These are phyloP conservation scores for Pseudomyrmex cubaensis DNA, from an alignment of 1,140 invertebrate genomes.

Conservation along the genomic window DNA sequence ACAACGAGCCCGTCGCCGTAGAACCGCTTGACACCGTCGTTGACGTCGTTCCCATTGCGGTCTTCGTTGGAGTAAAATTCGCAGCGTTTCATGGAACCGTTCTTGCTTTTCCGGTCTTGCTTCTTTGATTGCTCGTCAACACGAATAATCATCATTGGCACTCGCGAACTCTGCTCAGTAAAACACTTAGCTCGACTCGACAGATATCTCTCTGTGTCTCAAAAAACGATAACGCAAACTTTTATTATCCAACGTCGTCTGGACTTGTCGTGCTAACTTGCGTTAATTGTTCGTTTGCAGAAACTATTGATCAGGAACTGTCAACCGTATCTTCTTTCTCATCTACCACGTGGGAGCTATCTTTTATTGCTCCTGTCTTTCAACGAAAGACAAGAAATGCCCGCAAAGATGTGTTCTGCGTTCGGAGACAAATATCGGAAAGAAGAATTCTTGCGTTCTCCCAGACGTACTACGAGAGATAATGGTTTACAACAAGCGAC, in stretches of 20 bases:
- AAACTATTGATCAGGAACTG: neutral
- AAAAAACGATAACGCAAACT: conserved; percentile 4
- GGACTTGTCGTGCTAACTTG: neutral
- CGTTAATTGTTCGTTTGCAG: neutral
- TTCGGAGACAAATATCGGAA: too few relatives aligned
- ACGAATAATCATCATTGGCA: conserved; percentile 23
- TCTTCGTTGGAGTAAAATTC: neutral
- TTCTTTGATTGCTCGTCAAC: neutral
- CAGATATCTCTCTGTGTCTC: neutral
- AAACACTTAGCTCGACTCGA: neutral
- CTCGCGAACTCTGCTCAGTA: neutral
- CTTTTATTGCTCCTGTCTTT: neutral
- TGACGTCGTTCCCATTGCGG: neutral
- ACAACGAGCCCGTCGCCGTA: conserved; percentile 76
- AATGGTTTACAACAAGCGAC: conserved; percentile 22
- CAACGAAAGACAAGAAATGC: neutral
- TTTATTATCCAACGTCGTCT: neutral
- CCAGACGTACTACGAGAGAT: neutral
- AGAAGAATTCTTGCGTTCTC: neutral
- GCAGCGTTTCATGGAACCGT: neutral
- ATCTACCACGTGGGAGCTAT: neutral
- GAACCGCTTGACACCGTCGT: conserved; percentile 50
- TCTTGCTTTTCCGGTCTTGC: conserved; percentile 4
- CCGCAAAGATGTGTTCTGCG: neutral
- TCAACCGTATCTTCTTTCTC: neutral